Conservation (phyloP, 2,797 vertebrate species). For the Microtus obscurus region DNA sequence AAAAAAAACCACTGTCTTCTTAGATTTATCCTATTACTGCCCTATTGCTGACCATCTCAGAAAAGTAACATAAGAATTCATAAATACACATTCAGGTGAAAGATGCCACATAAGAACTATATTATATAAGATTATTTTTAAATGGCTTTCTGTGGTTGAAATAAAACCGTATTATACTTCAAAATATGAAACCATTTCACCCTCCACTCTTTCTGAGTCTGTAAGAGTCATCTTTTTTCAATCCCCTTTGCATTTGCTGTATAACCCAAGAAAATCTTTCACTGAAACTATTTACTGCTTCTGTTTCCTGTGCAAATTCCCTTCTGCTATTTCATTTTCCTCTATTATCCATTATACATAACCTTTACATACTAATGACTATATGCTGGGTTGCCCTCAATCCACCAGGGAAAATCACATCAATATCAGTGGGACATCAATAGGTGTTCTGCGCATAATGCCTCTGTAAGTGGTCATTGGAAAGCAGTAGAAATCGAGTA, state of each 20-base stretch:
- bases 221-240: slow-evolving; percentile 48
- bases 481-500: slow-evolving; percentile 70
- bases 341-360: slow-evolving; percentile 79
- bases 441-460: slow-evolving; percentile 65
- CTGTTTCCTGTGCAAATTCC: slow-evolving; percentile 75
- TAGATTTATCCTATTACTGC: slow-evolving; percentile 17
- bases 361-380: slow-evolving; percentile 80
- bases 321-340: slow-evolving; percentile 73
- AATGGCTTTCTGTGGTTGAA: slow-evolving; percentile 66
- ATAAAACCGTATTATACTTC: slow-evolving; percentile 73
- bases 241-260: slow-evolving; percentile 43
- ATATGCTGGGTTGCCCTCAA: slow-evolving; percentile 63
- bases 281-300: slow-evolving; percentile 72
- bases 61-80: slow-evolving; percentile 58
- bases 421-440: slow-evolving; percentile 65
- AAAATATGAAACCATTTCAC: slow-evolving; percentile 74
- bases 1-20: not conserved
- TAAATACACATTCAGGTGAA: slow-evolving; percentile 64
- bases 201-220: slow-evolving; percentile 61
- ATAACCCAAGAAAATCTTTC: slow-evolving; percentile 74
- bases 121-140: slow-evolving; percentile 74
- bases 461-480: slow-evolving; percentile 73
- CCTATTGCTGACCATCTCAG: slow-evolving; percentile 12
- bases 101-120: slow-evolving; percentile 63
- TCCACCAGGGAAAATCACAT: slow-evolving; percentile 70